phyloP scores from a whole-genome alignment of 2,888 invertebrate genomes.

The Exephanes ischioxanthus region DNA sequence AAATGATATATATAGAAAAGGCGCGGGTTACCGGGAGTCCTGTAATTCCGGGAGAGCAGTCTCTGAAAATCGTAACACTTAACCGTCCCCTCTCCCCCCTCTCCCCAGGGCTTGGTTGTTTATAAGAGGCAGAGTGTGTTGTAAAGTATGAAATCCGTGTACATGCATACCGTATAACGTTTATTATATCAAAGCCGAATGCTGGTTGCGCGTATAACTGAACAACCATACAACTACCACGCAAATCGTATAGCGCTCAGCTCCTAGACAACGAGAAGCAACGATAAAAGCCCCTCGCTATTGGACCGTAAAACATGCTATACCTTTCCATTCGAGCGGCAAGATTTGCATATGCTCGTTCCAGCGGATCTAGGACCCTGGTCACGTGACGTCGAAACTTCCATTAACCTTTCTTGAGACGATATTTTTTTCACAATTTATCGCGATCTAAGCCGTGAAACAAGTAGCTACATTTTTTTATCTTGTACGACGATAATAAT shows the following conservation, averaged over 20 bases:
- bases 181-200: slow-evolving; percentile 5
- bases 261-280: slow-evolving; percentile 31
- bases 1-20: slow-evolving; percentile 37
- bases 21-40: slow-evolving; percentile 13
- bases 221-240: slow-evolving; percentile 21
- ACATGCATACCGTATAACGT: slow-evolving; percentile 31
- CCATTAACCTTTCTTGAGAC: background rate
- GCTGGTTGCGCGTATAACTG: slow-evolving; percentile 10
- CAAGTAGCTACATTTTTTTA: background rate
- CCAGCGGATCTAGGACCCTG: background rate
- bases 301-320: slow-evolving; percentile 49
- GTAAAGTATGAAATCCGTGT: slow-evolving; percentile 29
- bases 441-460: background rate
- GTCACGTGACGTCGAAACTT: background rate
- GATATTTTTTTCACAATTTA: background rate
- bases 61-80: slow-evolving; percentile 41
- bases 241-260: background rate
- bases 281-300: slow-evolving; percentile 41
- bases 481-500: too few relatives aligned
- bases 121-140: slow-evolving; percentile 50
- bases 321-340: slow-evolving; percentile 32
- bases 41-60: slow-evolving; percentile 44
- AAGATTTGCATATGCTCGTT: slow-evolving; percentile 39
- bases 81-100: background rate
- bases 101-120: background rate